Conservation (phyloP, 2,113 vertebrate genomes). For the Uria aalge region DNA sequence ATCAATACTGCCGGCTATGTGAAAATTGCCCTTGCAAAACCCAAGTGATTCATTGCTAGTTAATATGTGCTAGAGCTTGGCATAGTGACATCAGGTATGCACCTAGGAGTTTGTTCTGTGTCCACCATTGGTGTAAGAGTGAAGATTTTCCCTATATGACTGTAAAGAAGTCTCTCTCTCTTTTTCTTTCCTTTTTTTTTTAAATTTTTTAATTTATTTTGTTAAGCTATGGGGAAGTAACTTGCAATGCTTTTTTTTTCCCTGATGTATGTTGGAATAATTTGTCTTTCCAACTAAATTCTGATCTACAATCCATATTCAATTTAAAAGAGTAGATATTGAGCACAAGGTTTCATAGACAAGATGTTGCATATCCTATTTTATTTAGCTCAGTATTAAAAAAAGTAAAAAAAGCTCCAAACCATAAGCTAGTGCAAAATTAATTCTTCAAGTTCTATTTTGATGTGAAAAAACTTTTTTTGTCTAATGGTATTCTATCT, state of each 20-base stretch:
- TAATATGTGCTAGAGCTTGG: neutral
- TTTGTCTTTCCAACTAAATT: neutral
- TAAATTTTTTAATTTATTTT: rapidly evolving
- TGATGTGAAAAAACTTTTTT: neutral
- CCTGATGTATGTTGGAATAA: neutral
- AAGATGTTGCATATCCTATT: neutral
- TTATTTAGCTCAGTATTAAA: neutral
- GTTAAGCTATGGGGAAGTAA: neutral
- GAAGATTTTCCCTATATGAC: neutral
- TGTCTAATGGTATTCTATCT: neutral
- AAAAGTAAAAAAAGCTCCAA: neutral
- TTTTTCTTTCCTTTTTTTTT: neutral
- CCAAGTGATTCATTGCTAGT: neutral
- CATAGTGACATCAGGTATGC: neutral
- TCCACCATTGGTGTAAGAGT: neutral
- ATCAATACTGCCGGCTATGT: neutral
- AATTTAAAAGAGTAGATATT: neutral
- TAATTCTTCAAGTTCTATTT: neutral
- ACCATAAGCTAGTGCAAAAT: neutral
- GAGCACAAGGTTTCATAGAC: neutral
- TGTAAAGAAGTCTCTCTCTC: neutral
- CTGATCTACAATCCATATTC: neutral
- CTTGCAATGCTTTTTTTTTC: neutral
- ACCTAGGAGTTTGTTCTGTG: neutral
- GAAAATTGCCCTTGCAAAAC: neutral